Percentiles rank a stretch among this genome's conserved stretches.
Evolutionary conservation across 2,797 vertebrate species (phyloP).

Genomic region (Acipenser oxyrinchus): DNA sequence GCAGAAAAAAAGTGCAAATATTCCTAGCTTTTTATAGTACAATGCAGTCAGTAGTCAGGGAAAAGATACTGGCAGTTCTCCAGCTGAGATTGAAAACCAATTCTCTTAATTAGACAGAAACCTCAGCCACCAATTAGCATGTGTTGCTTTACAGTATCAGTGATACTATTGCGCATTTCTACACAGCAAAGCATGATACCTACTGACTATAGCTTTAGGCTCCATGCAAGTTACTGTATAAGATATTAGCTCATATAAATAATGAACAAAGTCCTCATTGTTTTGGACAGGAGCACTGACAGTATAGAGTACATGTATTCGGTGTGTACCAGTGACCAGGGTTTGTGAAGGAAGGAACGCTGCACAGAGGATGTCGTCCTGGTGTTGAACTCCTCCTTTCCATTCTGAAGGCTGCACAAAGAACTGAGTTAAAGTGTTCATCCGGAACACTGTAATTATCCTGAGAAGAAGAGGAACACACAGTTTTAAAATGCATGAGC

Average conservation of each 20-base stretch:
- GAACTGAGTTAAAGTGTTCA: constrained; percentile 45
- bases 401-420: constrained; percentile 58
- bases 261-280: no score
- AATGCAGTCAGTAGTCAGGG: neutral
- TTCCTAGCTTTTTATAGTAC: neutral
- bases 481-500: constrained; percentile 12
- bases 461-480: constrained; percentile 35
- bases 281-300: no score
- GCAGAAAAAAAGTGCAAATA: neutral
- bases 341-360: constrained; percentile 58
- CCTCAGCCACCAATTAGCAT: no score
- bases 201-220: no score
- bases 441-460: constrained; percentile 60
- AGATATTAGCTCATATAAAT: no score
- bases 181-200: no score
- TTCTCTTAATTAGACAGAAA: neutral
- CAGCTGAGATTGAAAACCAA: neutral
- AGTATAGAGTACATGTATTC: neutral
- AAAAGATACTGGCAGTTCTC: neutral
- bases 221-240: no score
- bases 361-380: constrained; percentile 42
- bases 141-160: no score
- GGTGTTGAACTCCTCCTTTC: constrained; percentile 51
- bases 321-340: constrained; percentile 52
- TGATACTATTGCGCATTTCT: no score